These are phyloP conservation scores for Pantherophis alleghaniensis DNA, from an alignment of 2,797 vertebrate genomes.

Conservation along the genomic window DNA sequence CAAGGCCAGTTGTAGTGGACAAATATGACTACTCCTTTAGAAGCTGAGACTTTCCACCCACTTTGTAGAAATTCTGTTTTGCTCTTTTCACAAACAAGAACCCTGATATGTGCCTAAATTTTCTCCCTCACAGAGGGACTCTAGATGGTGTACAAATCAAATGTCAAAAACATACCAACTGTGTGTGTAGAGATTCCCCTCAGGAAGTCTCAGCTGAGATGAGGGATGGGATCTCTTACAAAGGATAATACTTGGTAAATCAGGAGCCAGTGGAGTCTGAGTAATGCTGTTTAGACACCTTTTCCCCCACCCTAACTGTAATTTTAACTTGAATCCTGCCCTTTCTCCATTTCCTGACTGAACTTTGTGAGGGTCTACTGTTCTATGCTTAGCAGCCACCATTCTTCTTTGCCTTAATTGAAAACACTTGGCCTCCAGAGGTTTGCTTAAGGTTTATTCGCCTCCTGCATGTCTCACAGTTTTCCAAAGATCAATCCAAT, in stretches of 20 bases:
- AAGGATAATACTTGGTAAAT: neutral
- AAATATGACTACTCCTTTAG: neutral
- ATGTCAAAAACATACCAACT: neutral
- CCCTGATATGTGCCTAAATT: neutral
- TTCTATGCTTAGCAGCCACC: neutral
- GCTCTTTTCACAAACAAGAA: neutral
- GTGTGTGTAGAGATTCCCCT: neutral
- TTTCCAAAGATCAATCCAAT: neutral
- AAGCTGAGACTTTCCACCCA: neutral
- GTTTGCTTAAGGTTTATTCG: neutral
- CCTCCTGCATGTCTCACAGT: neutral
- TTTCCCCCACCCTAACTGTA: neutral
- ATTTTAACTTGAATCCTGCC: neutral
- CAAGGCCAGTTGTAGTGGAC: neutral
- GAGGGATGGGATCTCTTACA: neutral
- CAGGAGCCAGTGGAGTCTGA: neutral
- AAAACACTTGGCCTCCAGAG: neutral
- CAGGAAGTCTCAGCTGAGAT: neutral
- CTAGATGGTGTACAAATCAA: neutral
- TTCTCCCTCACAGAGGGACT: neutral
- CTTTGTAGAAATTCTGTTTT: neutral
- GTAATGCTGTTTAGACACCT: no score
- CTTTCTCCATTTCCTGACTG: neutral
- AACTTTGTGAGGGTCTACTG: neutral
- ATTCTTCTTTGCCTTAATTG: neutral